Base-by-base conservation (phyloP, 2,888 invertebrate species). In the Macrosiphum euphorbiae region DNA sequence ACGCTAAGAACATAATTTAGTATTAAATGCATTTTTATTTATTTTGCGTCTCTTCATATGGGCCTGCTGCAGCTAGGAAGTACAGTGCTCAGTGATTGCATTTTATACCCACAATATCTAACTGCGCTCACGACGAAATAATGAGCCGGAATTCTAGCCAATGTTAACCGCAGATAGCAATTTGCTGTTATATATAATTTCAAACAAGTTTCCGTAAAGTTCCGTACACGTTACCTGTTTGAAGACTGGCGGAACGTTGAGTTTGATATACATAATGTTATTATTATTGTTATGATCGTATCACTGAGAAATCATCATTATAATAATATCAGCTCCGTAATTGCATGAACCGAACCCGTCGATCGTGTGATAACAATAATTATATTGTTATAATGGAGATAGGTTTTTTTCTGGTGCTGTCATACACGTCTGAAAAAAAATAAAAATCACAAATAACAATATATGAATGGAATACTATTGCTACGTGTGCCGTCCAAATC, bases 141-240 rank as follows among this genome's bases (percentile, higher is more conserved):
- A 78, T 78, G 16, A 67, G 67, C 2, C 67, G 13, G 8, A 7
- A 78, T 78, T 20, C 78, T 78, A 16, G 78, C 0, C 7, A 16
- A 78, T 35, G 35, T 35, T 78, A 78, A 78, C 78, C 78, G 3
- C 78, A 78, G 35, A 78, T 35, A 35, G 35, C 35, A 78, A 78
- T 35, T 78, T 35, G 7, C 35, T n/a, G 20, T 35, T 78, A 7
- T 35, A 35, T 35, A 35, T 35, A 35, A 78, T 78, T 78, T 78
- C 20, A 78, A 1, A 78, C 7, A 16, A 78, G 78, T 78, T 35
- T 78, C 8, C 78, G 35, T 78, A 35, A 78, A 35, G 35, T 78
- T 78, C 10, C 35, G 50, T 52, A 26, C n/a, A 52, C 44, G 41
- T 94, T 94, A 94, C 94, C 94, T 94, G 94, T 90, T 94, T 94